These are phyloP conservation scores for Syngnathus rostellatus DNA, from an alignment of 2,797 vertebrate genomes.

Conservation along the genomic window DNA sequence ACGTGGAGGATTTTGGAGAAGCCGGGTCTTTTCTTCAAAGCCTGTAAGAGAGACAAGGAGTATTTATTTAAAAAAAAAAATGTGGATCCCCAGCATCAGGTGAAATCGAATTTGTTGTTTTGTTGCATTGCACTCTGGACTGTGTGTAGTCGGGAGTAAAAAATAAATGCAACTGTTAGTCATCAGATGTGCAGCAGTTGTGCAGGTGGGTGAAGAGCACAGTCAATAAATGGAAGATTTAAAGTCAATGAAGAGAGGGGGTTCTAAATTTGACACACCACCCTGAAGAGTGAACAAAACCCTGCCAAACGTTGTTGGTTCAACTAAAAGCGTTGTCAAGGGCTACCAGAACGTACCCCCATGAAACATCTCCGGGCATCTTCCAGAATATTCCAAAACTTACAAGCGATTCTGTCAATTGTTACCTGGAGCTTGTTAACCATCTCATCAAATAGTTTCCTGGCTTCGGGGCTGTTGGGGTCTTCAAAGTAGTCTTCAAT, in stretches of 20 bases:
- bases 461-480: slow-evolving; percentile 89
- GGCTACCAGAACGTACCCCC: too few relatives aligned
- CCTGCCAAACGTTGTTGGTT: too few relatives aligned
- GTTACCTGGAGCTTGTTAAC: slow-evolving; percentile 96
- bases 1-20: slow-evolving; percentile 98
- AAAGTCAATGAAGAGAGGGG: too few relatives aligned
- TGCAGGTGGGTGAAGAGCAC: slow-evolving; percentile 7
- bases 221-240: not conserved
- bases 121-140: slow-evolving; percentile 9
- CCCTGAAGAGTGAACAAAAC: too few relatives aligned
- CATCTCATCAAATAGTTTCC: slow-evolving; percentile 98
- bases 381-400: not conserved
- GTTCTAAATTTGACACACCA: too few relatives aligned
- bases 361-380: too few relatives aligned
- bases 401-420: not conserved
- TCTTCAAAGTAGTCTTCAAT: slow-evolving; percentile 99
- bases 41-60: slow-evolving; percentile 65
- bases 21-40: slow-evolving; percentile 90
- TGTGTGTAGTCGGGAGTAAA: slow-evolving; percentile 21
- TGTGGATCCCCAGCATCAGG: not conserved
- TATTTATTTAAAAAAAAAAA: not conserved
- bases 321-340: too few relatives aligned
- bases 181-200: slow-evolving; percentile 14
- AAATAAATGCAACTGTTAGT: slow-evolving; percentile 37
- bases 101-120: not conserved